Conservation (phyloP, 2,113 vertebrate species). For the Gasterosteus aculeatus region DNA sequence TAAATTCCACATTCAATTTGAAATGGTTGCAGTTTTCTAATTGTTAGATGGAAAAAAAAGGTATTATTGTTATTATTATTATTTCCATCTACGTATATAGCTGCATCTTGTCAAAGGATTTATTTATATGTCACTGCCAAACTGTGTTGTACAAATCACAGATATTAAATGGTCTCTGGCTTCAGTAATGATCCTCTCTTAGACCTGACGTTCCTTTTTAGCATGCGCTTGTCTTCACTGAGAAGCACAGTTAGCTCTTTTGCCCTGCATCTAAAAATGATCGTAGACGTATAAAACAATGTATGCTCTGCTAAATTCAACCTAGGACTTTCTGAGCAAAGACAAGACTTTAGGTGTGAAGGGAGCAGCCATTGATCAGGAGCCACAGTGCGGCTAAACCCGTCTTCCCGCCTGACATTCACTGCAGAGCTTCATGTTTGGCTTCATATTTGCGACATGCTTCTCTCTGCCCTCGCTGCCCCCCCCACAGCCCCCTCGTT, state of each 20-base stretch:
- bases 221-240: neutral
- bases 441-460: slow-evolving; percentile 38
- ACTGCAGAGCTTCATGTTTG: slow-evolving; percentile 32
- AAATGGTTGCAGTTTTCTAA: neutral
- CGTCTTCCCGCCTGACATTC: slow-evolving; percentile 1
- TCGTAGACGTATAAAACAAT: neutral
- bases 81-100: neutral
- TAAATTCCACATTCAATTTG: slow-evolving; percentile 1
- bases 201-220: neutral
- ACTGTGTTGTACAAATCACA: neutral
- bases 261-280: neutral
- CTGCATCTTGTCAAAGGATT: neutral
- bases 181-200: neutral
- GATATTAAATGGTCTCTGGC: neutral
- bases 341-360: neutral
- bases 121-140: neutral
- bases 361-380: slow-evolving; percentile 19
- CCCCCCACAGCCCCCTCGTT: slow-evolving; percentile 34
- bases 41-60: neutral
- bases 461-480: slow-evolving; percentile 31
- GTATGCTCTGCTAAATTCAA: slow-evolving; percentile 5
- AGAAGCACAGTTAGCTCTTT: neutral
- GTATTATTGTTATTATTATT: neutral
- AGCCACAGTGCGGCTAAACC: slow-evolving; percentile 29
- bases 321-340: slow-evolving; percentile 1